Evolutionary conservation across 2,797 vertebrate genomes (phyloP).

Genomic region (Trichosurus vulpecula): DNA sequence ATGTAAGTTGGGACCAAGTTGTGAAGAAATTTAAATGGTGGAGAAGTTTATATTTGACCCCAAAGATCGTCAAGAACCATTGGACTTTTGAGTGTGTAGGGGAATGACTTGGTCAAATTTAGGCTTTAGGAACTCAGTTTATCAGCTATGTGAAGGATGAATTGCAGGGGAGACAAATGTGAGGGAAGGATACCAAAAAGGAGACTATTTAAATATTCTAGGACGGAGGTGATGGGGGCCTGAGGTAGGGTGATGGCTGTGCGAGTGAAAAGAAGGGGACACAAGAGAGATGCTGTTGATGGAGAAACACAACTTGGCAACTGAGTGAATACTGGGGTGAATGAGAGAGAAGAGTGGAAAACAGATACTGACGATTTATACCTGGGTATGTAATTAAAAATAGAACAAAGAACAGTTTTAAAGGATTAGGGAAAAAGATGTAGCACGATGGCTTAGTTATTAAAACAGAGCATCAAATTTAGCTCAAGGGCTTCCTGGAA

Average conservation of each 20-base stretch:
- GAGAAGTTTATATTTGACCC: not conserved
- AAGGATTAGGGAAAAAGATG: not conserved
- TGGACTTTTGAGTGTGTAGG: not conserved
- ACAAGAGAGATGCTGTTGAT: not conserved
- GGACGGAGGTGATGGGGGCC: not conserved
- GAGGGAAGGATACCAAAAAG: not conserved
- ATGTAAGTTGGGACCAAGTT: not conserved
- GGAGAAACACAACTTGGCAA: not conserved
- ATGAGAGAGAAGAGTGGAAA: not conserved
- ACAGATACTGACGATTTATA: not conserved
- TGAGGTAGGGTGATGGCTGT: not conserved
- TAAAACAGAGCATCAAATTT: not conserved
- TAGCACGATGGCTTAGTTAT: not conserved
- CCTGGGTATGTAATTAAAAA: not conserved
- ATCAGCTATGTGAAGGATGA: not conserved
- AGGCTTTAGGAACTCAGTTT: not conserved
- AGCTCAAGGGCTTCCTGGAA: not conserved
- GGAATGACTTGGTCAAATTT: not conserved
- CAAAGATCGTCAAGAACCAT: not conserved
- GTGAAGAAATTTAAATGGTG: not conserved
- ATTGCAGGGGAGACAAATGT: not conserved
- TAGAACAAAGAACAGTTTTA: not conserved
- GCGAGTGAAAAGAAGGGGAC: not conserved
- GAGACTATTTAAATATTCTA: not conserved
- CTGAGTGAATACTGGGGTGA: not conserved